Conservation (phyloP, 2,797 vertebrate genomes). For the Onychomys leucogaster region DNA sequence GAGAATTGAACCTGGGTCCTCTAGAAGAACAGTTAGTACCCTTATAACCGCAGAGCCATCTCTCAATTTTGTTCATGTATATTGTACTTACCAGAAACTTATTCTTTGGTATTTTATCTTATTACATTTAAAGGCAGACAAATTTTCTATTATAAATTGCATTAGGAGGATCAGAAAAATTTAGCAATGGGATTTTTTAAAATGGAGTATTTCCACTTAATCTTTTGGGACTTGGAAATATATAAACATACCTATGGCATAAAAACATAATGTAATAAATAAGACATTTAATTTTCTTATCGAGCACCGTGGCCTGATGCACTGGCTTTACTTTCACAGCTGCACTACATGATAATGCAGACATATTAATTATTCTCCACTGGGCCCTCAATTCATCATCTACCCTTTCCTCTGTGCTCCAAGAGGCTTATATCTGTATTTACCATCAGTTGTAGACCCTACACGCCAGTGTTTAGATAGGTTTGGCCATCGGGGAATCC, state of each 20-base stretch:
- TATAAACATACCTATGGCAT: background rate
- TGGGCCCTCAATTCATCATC: background rate
- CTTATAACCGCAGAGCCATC: background rate
- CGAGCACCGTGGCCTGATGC: background rate
- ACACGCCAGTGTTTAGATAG: background rate
- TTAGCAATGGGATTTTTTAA: background rate
- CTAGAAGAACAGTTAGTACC: background rate
- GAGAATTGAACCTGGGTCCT: background rate
- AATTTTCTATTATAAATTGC: background rate
- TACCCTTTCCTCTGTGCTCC: no score
- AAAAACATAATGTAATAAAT: background rate
- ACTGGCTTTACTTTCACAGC: background rate
- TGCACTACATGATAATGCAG: background rate
- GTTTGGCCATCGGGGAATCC: background rate
- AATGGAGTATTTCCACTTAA: slow-evolving; percentile 12
- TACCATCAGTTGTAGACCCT: background rate
- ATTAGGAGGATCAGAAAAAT: background rate
- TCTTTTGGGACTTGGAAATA: background rate
- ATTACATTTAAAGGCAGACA: background rate
- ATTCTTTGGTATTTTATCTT: background rate
- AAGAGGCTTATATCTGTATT: background rate
- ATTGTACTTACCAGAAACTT: background rate
- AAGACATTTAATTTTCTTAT: background rate
- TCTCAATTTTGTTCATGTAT: background rate
- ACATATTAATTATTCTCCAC: background rate